Evolutionary conservation across 2,888 invertebrate species (phyloP), one percentile per base, ranked within the genome.

Genomic region (Heliconius cydno): DNA sequence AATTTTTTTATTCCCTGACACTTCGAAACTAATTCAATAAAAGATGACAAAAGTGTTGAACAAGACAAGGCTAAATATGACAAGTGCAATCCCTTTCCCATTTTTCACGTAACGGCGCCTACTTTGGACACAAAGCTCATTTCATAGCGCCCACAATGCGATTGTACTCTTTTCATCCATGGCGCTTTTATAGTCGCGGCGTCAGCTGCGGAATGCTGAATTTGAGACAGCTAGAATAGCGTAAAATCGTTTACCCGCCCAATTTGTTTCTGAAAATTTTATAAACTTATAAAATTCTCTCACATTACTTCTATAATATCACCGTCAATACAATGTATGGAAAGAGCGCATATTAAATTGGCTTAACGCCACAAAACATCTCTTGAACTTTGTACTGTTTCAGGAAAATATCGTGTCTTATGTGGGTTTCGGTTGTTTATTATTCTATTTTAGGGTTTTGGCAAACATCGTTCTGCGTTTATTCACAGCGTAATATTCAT

Each of bases 151-250:
- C 91, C 90, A 94, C 94, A 94, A 94, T 93, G 91, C 90, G 88
- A 94, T 93, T 94, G 93, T 94, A 90, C 92, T 92, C 94, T 93
- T 92, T 88, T 94, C 92, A 94, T 93, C 92, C 90, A 88, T 85
- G 88, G 86, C 70, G 89, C 92, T 93, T 93, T 94, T 93, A 94
- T 92, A 89, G 90, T 85, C 88, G 87, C 84, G 89, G 91, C 90
- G 92, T 91, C 93, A 93, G 93, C 92, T 94, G 90, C 84, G 87
- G 90, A 86, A 84, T 88, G 90, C 90, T 89, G 89, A 92, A 94
- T 92, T 94, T 93, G 92, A 93, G 91, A 92, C 91, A 91, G 89
- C 89, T 85, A 88, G 85, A 86, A 90, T 71, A 66, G 78, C 77
- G 76, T 65, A 78, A 76, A 79, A 76, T 70, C 75, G 41, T 70